Conservation (phyloP, 2,888 invertebrate genomes). For the Sepiola atlantica region DNA sequence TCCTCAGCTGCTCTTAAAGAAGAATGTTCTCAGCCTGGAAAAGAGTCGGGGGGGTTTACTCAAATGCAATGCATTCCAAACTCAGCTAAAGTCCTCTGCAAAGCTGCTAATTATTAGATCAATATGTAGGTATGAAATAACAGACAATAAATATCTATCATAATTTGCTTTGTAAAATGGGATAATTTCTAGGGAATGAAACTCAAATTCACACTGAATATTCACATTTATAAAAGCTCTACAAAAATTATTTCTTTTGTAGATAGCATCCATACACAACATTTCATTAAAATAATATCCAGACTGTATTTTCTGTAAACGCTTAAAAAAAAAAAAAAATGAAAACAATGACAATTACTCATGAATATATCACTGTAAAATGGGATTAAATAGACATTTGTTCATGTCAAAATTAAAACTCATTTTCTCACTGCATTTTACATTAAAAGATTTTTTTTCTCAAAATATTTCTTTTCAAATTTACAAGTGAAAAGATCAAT, state of each 20-base stretch:
- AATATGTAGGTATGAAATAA: neutral
- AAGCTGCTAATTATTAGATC: neutral
- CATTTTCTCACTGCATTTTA: neutral
- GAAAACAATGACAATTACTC: neutral
- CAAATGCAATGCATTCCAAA: neutral
- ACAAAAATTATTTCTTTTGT: neutral
- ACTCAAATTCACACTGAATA: neutral
- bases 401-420: too few relatives aligned
- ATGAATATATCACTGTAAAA: neutral
- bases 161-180: neutral
- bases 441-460: neutral
- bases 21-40: neutral
- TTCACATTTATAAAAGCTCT: neutral
- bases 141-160: neutral
- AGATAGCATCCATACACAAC: neutral
- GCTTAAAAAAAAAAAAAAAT: neutral
- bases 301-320: neutral
- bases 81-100: too few relatives aligned
- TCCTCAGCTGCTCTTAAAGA: neutral
- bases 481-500: too few relatives aligned
- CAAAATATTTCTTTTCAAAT: too few relatives aligned
- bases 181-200: neutral
- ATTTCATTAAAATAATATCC: neutral
- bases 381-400: neutral
- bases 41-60: neutral